phyloP scores from a whole-genome alignment of 2,797 vertebrate species.

The Scyliorhinus canicula region DNA sequence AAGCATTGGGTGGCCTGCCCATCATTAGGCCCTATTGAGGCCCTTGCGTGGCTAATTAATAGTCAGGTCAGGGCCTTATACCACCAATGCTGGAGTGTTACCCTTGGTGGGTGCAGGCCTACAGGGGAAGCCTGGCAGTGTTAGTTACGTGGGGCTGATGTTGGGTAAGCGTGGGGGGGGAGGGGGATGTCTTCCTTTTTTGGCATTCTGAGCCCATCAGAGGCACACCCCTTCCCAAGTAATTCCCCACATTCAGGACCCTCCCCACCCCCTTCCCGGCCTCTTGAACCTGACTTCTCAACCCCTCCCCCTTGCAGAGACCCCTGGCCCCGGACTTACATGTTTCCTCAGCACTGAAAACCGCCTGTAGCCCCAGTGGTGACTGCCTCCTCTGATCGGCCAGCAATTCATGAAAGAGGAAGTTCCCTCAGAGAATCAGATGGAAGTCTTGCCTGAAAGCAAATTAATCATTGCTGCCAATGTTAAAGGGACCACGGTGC shows the following conservation, averaged over 20 bases:
- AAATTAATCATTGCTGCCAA: no score
- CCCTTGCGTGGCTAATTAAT: not conserved
- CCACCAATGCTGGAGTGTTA: not conserved
- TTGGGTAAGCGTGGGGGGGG: not conserved
- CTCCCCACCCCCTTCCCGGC: no score
- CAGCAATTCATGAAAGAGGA: no score
- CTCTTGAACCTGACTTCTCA: no score
- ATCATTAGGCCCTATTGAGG: no score
- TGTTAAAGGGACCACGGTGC: not conserved
- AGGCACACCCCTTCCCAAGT: no score
- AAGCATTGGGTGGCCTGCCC: no score
- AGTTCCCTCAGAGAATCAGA: no score
- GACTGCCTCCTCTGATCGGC: not conserved
- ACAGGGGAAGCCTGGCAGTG: not conserved
- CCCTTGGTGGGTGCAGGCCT: no score
- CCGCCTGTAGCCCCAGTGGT: not conserved
- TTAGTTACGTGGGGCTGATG: not conserved
- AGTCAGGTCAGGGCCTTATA: not conserved
- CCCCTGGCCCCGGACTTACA: not conserved
- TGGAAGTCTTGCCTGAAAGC: no score
- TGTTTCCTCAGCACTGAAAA: not conserved
- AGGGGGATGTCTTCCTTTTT: not conserved
- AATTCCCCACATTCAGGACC: no score
- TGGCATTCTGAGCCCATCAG: no score
- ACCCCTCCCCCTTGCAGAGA: not conserved